Base-by-base conservation (phyloP, 2,113 vertebrate species). In the Uropsilus gracilis region DNA sequence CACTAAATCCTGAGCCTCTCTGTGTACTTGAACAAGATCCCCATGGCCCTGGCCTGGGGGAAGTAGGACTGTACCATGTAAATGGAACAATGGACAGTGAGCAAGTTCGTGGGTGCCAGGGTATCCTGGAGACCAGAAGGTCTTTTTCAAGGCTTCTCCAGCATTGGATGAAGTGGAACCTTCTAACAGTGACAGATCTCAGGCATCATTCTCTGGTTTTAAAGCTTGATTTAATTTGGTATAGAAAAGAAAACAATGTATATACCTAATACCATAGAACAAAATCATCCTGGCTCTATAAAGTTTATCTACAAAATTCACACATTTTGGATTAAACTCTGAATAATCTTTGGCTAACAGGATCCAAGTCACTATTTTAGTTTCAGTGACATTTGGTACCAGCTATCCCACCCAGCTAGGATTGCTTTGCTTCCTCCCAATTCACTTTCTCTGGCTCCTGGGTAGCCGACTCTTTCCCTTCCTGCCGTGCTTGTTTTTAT, bases 101-200 rank as follows among this genome's bases (percentile, higher is more conserved):
- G 0, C 50, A 17, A 28, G 9, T 28, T 30, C 4, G 9, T 0
- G 5, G 55, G 53, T n/a, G 20, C 32, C 9, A 0, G 0, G 17
- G 26, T 17, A 61, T 48, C 26, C 84, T 66, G 73, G 28, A 57
- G 76, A 34, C 44, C 34, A 53, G 82, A 4, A 50, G 24, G n/a
- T 42, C 8, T 32, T 88, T 22, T 42, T 75, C 17, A 30, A 32
- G 28, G 30, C 37, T 42, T 32, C 24, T 68, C 48, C 28, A 46
- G 10, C 10, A 32, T 32, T 53, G 39, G 57, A 6, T 48, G 72
- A 48, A 69, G 50, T 17, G 39, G 71, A 8, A 6, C 22, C 26
- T 46, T 55, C 14, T 32, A 37, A 46, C 50, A 37, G 26, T 22
- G 16, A 59, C 72, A 78, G 12, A 37, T 59, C 24, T 78, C 72